Conservation (phyloP, 2,797 vertebrate genomes). For the Anguilla megastoma region DNA sequence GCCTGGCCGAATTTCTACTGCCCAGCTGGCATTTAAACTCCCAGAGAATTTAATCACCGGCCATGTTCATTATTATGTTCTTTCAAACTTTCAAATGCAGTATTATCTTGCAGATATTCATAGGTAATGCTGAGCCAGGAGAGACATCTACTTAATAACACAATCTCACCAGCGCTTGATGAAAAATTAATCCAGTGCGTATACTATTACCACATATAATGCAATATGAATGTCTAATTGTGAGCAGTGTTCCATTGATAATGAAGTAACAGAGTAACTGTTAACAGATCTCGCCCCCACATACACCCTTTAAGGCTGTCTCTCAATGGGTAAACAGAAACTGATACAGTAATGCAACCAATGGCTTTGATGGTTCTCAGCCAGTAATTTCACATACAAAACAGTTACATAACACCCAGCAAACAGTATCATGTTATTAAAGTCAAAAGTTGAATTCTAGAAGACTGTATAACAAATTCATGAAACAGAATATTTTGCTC, state of each 20-base stretch:
- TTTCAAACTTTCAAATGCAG: slow-evolving; percentile 35
- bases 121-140: slow-evolving; percentile 26
- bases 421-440: background rate
- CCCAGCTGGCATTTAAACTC: background rate
- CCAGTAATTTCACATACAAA: background rate
- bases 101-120: slow-evolving; percentile 35
- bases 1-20: background rate
- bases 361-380: slow-evolving; percentile 12
- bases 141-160: slow-evolving; percentile 36
- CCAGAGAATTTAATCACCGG: slow-evolving; percentile 26
- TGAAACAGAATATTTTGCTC: background rate
- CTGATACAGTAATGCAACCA: slow-evolving; percentile 49
- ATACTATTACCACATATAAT: slow-evolving; percentile 45
- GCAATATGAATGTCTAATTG: slow-evolving; percentile 36
- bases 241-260: slow-evolving; percentile 40
- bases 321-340: slow-evolving; percentile 51
- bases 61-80: slow-evolving; percentile 34
- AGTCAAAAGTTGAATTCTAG: background rate
- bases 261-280: slow-evolving; percentile 33
- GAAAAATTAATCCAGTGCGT: slow-evolving; percentile 47
- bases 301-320: slow-evolving; percentile 39
- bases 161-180: slow-evolving; percentile 33
- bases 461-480: background rate
- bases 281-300: slow-evolving; percentile 38
- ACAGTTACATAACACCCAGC: background rate